Percentiles rank a stretch among this genome's conserved stretches.
Evolutionary conservation across 2,888 invertebrate genomes (phyloP).

Genomic region (Drosophila subquinaria): DNA sequence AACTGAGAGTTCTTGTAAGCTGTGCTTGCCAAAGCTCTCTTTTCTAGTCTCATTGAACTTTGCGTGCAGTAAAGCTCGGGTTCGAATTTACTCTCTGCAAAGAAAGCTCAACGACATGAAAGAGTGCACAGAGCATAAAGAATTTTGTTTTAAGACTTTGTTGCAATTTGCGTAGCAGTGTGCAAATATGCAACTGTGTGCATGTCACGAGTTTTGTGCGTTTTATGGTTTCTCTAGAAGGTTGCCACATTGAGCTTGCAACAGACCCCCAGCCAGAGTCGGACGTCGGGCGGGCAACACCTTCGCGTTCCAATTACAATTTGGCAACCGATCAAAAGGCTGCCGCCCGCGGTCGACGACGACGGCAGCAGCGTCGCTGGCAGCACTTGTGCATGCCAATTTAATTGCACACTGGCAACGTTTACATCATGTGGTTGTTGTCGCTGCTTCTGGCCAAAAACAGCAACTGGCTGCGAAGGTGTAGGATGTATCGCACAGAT

Average conservation of each 20-base stretch:
- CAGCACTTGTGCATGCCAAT: slow-evolving; percentile 80
- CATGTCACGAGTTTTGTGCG: slow-evolving; percentile 57
- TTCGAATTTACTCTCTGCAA: background rate
- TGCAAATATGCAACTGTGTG: slow-evolving; percentile 16
- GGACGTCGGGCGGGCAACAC: slow-evolving; percentile 68
- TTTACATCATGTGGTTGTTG: slow-evolving; percentile 70
- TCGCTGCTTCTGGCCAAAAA: slow-evolving; percentile 67
- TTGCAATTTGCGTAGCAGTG: slow-evolving; percentile 16
- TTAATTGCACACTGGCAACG: slow-evolving; percentile 76
- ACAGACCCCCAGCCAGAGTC: slow-evolving; percentile 39
- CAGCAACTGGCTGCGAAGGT: slow-evolving; percentile 67
- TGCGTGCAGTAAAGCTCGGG: background rate
- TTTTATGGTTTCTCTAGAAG: slow-evolving; percentile 63
- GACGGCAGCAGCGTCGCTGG: slow-evolving; percentile 29
- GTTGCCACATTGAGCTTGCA: slow-evolving; percentile 49
- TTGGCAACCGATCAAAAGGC: slow-evolving; percentile 80
- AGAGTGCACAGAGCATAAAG: background rate
- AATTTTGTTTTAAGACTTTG: background rate
- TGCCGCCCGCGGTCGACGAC: slow-evolving; percentile 62
- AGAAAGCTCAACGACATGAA: background rate
- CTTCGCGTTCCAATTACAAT: slow-evolving; percentile 83
- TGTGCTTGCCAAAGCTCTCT: slow-evolving; percentile 38
- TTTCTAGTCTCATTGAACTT: background rate
- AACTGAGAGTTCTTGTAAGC: slow-evolving; percentile 24
- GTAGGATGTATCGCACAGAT: slow-evolving; percentile 65